Evolutionary conservation across 1,140 invertebrate species (phyloP), one percentile per base, ranked within the genome.

Genomic region (Probaryconus sp.): DNA sequence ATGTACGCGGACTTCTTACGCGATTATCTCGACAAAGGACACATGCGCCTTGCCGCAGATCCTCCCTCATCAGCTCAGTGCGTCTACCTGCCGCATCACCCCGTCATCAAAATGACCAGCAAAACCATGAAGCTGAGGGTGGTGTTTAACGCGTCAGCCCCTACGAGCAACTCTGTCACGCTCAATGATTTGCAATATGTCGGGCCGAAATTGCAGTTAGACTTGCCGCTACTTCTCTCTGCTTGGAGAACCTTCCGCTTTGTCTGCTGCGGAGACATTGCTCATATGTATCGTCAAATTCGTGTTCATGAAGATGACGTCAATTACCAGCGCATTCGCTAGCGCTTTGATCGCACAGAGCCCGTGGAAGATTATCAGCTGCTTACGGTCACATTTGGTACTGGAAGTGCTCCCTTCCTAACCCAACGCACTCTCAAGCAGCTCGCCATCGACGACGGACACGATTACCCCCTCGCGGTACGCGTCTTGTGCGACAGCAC

Each of bases 321-420:
- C 17, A 10, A 21, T 10, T n/a, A 5, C 9, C 37, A 40, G 11
- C 20, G 17, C n/a, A 40, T 40, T 1, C 37, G 37, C 2, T 40
- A 18, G 37, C 37, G 37, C 1, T n/a, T 16, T 2, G 28, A 37
- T 2, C 51, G 37, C 5, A 14, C 26, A 5, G 26, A 31, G 11
- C 51, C 40, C 2, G 38, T 60, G n/a, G 11, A 13, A 1, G 33
- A 20, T 17, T 58, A 33, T 33, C 53, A 24, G 7, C 53, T 33
- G 3, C 11, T 21, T 1, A 58, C 38, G 1, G 53, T 58, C 5
- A 58, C 38, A 2, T 58, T 40, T 17, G 53, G 53, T n/a, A 40
- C 24, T 6, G 35, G 21, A 2, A 42, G 30, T 42, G 24, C 40
- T 3, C 26, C 38, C 1, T 28, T 18, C 20, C 21, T 38, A 0